Base-by-base conservation (phyloP, 2,888 invertebrate genomes). In the Blastobasis adustella region DNA sequence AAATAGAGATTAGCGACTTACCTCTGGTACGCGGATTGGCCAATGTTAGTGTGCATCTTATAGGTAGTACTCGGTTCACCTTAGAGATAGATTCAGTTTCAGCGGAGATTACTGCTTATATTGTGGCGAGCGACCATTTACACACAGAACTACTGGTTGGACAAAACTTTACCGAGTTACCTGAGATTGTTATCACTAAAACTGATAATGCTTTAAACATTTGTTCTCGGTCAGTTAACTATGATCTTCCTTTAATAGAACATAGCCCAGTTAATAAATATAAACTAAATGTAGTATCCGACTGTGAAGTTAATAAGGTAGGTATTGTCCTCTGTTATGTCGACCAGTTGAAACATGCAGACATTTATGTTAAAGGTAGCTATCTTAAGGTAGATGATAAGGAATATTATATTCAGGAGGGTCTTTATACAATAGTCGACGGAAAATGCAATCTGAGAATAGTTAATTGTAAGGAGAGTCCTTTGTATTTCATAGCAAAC, bases 141-240 rank as follows among this genome's bases (percentile, higher is more conserved):
- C 50, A 43, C 41, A 44, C 8, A 10, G n/a, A 45, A n/a, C 7
- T 51, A 10, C 47, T 47, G 9, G 47, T 47, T 6, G 47, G 47
- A 8, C 47, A 47, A 39, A 47, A 47, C 10, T 47, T 40, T 47
- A 51, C 51, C 9, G 51, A 51, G 23, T 5, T 43, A 9, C 51
- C 51, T 23, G 23, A 51, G 4, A 37, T 51, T 36, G 36, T 51
- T 6, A 51, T 47, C 39, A 51, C 45, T 10, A 51, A 51, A 9
- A 51, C 50, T n/a, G 47, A 47, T 2, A 47, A 42, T 23, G 7
- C 43, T 37, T 44, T 51, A 9, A 47, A 51, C 9, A 51, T 51
- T 38, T 46, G 43, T 10, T 41, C 10, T 36, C 40, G 42, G 4
- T 8, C 10, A 6, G 4, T 37, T 4, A n/a, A 0, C 5, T 6